These are phyloP conservation scores for Gymnorhina tibicen DNA, from an alignment of 2,113 vertebrate genomes.

Conservation along the genomic window DNA sequence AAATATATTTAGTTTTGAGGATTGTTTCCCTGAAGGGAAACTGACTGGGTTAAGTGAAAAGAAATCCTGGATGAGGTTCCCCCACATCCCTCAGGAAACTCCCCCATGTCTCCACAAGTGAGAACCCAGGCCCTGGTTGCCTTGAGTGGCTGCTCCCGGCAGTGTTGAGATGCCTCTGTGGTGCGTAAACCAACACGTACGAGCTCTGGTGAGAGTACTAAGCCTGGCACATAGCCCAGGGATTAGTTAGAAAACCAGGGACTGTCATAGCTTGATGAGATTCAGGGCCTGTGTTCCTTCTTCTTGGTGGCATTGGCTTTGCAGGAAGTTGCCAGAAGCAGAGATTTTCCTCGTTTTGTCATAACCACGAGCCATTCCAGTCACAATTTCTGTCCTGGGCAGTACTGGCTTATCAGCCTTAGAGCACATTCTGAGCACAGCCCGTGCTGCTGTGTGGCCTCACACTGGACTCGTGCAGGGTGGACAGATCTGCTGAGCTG, in stretches of 20 bases:
- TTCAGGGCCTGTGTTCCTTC: background rate
- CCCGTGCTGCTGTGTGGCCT: background rate
- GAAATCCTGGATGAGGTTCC: background rate
- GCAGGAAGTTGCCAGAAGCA: background rate
- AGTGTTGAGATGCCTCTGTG: background rate
- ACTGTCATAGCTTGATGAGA: background rate
- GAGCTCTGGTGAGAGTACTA: background rate
- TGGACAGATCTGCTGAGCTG: background rate
- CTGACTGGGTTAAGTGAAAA: background rate
- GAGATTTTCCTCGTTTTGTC: background rate
- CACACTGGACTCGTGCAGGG: background rate
- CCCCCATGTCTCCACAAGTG: background rate
- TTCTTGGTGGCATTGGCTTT: background rate
- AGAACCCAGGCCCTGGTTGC: background rate
- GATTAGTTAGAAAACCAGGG: background rate
- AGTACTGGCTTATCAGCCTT: background rate
- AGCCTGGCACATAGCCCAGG: background rate
- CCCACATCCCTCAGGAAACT: background rate
- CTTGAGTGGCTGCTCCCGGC: background rate
- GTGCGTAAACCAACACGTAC: background rate
- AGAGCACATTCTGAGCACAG: background rate
- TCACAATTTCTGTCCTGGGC: background rate
- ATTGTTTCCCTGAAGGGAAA: slow-evolving; percentile 16
- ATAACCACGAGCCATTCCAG: background rate
- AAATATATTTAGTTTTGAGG: slow-evolving; percentile 24